Evolutionary conservation across 2,888 invertebrate species (phyloP).

Genomic region (Drosophila parthenogenetica): DNA sequence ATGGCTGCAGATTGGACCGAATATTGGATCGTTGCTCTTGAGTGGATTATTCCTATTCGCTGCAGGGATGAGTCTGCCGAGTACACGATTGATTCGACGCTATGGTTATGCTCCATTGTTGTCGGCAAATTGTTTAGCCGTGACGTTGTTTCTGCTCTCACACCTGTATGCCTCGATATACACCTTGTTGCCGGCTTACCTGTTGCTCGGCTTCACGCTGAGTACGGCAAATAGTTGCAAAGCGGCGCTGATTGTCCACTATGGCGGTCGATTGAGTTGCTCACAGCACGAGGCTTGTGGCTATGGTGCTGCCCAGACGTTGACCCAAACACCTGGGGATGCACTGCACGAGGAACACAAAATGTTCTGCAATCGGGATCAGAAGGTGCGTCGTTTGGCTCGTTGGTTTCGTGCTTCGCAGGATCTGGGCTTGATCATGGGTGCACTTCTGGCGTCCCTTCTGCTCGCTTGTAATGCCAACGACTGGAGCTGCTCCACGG

Average conservation of each 20-base stretch:
- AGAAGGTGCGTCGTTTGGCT: constrained; percentile 86
- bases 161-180: constrained; percentile 87
- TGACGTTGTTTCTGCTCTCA: constrained; percentile 87
- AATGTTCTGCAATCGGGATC: constrained; percentile 84
- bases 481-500: constrained; percentile 78
- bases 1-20: constrained; percentile 84
- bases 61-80: constrained; percentile 86
- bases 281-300: constrained; percentile 82
- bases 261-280: constrained; percentile 83
- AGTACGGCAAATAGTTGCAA: constrained; percentile 85
- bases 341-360: constrained; percentile 83
- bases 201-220: constrained; percentile 87
- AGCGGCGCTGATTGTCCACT: constrained; percentile 82
- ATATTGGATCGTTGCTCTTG: constrained; percentile 88
- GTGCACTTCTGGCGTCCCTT: constrained; percentile 86
- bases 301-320: constrained; percentile 43
- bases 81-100: constrained; percentile 86
- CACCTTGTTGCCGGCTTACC: constrained; percentile 86
- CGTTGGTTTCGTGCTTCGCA: constrained; percentile 87
- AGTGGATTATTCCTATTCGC: constrained; percentile 88
- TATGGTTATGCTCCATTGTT: constrained; percentile 86
- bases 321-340: constrained; percentile 63
- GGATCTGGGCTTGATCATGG: constrained; percentile 87
- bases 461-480: constrained; percentile 84
- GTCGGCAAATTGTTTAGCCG: constrained; percentile 86